Conservation (phyloP, 2,113 vertebrate species). For the Hyaena hyaena region DNA sequence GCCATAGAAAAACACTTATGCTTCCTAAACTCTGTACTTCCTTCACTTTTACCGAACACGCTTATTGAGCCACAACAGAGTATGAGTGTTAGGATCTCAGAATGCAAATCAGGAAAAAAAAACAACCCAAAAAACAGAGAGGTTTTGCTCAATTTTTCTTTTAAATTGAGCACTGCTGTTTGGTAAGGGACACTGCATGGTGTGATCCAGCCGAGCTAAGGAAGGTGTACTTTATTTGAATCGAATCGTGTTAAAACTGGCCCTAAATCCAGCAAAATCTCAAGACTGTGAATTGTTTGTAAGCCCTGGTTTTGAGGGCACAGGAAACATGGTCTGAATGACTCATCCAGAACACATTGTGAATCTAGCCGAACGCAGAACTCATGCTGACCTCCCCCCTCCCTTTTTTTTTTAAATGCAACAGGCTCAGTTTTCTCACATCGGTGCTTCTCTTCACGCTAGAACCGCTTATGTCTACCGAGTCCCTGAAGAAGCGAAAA, state of each 20-base stretch:
- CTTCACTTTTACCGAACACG: constrained; percentile 35
- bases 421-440: constrained; percentile 96
- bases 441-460: constrained; percentile 96
- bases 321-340: constrained; percentile 29
- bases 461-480: constrained; percentile 95
- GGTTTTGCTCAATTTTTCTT: constrained; percentile 28
- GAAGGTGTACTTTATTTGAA: constrained; percentile 38
- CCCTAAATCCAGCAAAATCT: background rate
- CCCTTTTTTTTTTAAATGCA: constrained; percentile 29
- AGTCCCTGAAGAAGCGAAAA: constrained; percentile 91
- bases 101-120: background rate
- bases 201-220: background rate
- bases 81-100: background rate
- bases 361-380: constrained; percentile 37
- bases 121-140: background rate
- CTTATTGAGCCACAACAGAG: background rate
- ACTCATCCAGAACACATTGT: background rate
- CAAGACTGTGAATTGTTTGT: background rate
- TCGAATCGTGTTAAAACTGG: background rate
- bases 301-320: constrained; percentile 53
- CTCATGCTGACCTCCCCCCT: constrained; percentile 51
- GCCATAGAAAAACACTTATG: background rate
- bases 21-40: constrained; percentile 2
- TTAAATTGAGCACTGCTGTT: background rate
- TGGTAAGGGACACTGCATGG: background rate